These are phyloP conservation scores for Hemithea aestivaria DNA, from an alignment of 2,888 invertebrate genomes.

Conservation along the genomic window DNA sequence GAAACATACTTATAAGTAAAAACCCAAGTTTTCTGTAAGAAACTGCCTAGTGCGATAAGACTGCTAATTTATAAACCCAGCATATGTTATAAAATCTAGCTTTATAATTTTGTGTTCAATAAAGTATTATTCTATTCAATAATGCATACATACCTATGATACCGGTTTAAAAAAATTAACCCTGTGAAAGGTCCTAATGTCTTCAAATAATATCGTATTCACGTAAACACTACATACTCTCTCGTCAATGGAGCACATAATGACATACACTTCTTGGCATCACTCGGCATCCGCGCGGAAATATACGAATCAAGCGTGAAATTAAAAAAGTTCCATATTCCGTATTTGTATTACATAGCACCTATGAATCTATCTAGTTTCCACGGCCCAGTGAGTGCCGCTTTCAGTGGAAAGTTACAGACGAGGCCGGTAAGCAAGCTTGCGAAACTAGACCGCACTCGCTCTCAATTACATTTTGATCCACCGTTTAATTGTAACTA, in stretches of 20 bases:
- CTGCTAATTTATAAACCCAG: no score
- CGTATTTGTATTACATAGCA: constrained; percentile 33
- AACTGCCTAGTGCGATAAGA: no score
- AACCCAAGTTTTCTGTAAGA: no score
- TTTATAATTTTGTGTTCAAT: no score
- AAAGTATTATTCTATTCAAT: no score
- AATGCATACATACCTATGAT: no score
- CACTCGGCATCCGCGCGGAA: constrained; percentile 41
- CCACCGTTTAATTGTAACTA: background rate
- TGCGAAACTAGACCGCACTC: constrained; percentile 18
- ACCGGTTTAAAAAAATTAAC: no score
- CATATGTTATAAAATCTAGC: no score
- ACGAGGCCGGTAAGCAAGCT: constrained; percentile 17
- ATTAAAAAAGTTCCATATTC: constrained; percentile 71
- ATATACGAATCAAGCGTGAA: constrained; percentile 68
- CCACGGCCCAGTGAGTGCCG: constrained; percentile 35
- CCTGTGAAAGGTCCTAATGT: no score
- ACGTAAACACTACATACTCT: no score
- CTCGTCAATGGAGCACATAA: constrained; percentile 18
- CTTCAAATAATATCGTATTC: no score
- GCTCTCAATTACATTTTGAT: constrained; percentile 16
- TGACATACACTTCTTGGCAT: constrained; percentile 46
- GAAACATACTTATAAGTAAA: no score
- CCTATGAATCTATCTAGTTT: constrained; percentile 40
- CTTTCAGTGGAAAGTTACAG: constrained; percentile 36